These are phyloP conservation scores for Hemicentrotus pulcherrimus DNA, from an alignment of 35 echinoderm and acorn worm species.

Conservation along the genomic window DNA sequence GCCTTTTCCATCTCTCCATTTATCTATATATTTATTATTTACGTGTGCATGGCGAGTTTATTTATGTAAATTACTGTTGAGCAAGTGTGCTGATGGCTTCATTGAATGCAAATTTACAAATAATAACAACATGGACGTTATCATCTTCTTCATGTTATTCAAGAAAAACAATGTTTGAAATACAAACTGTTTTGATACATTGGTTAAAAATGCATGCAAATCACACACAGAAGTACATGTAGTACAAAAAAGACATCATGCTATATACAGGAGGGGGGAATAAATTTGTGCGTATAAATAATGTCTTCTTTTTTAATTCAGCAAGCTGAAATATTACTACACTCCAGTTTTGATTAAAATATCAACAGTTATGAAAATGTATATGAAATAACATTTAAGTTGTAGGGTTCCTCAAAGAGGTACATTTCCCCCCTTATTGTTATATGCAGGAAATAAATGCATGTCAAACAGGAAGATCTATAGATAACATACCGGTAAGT, in stretches of 20 bases:
- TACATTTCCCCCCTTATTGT: too few relatives aligned
- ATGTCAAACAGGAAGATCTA: too few relatives aligned
- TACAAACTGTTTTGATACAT: not conserved
- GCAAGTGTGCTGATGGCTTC: not conserved
- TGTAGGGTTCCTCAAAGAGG: too few relatives aligned
- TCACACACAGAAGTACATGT: not conserved
- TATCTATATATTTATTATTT: too few relatives aligned
- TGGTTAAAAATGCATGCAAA: conserved; percentile 2
- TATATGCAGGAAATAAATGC: too few relatives aligned
- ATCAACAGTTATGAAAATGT: too few relatives aligned
- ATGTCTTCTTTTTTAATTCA: not conserved
- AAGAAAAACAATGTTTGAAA: not conserved
- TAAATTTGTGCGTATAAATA: not conserved
- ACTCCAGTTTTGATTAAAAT: too few relatives aligned
- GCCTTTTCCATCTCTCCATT: too few relatives aligned
- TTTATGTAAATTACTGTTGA: not conserved
- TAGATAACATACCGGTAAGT: too few relatives aligned
- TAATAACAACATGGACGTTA: not conserved
- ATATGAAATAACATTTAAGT: too few relatives aligned
- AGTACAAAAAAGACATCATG: not conserved
- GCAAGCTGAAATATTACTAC: too few relatives aligned
- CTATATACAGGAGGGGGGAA: not conserved
- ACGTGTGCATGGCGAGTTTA: not conserved
- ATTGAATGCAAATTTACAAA: not conserved
- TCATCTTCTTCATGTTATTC: too few relatives aligned